A percentile compares a stretch with the other conserved stretches of the same genome.
Evolutionary conservation across 2,797 vertebrate genomes (phyloP).

Genomic region (Tenualosa ilisha): DNA sequence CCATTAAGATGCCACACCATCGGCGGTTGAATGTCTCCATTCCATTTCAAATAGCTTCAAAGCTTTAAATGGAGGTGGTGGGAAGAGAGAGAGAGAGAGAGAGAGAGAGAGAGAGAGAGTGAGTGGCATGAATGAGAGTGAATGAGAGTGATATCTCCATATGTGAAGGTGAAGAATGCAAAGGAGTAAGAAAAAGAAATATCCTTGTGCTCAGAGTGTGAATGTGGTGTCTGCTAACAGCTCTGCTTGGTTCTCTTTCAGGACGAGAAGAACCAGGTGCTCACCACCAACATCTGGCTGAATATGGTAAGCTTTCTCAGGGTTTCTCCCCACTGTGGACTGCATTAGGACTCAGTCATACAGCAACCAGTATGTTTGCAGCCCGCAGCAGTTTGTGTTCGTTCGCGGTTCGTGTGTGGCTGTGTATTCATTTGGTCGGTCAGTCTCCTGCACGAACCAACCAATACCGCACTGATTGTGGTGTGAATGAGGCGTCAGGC

Average conservation of each 20-base stretch:
- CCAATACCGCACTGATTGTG: too few relatives aligned
- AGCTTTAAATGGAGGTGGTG: not conserved
- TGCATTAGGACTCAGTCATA: too few relatives aligned
- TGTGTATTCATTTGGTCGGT: too few relatives aligned
- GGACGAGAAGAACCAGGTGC: constrained; percentile 83
- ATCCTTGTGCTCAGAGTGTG: not conserved
- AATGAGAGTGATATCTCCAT: not conserved
- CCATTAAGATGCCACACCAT: not conserved
- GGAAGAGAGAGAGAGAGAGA: not conserved
- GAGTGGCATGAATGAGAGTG: not conserved
- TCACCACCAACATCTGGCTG: constrained; percentile 81
- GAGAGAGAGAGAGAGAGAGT: not conserved
- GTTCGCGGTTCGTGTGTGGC: too few relatives aligned
- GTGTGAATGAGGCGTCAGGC: too few relatives aligned
- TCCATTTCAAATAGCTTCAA: not conserved
- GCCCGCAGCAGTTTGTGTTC: too few relatives aligned
- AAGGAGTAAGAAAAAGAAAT: not conserved
- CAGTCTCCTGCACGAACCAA: too few relatives aligned
- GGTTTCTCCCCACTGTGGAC: too few relatives aligned
- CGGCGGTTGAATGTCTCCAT: not conserved
- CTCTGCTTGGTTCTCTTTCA: constrained; percentile 54
- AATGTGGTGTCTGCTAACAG: not conserved
- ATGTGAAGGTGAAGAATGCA: not conserved
- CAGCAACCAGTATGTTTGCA: too few relatives aligned
- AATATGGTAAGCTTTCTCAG: constrained; percentile 73